These are phyloP conservation scores for Acheta domesticus DNA, from an alignment of 2,888 invertebrate genomes.

Conservation along the genomic window DNA sequence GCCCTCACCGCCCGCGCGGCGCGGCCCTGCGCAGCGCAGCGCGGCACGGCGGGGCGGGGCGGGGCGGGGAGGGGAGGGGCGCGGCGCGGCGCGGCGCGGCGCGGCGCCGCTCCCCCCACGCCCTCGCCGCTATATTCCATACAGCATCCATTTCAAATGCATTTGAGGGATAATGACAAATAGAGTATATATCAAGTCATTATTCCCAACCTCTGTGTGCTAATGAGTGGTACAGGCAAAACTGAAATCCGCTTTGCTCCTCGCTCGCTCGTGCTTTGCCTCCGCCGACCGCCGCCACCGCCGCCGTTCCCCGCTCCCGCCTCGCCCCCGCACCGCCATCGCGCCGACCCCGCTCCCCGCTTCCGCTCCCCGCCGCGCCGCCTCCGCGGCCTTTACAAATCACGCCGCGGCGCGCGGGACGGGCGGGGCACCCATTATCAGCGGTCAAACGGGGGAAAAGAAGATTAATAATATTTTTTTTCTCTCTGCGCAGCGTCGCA, in stretches of 20 bases:
- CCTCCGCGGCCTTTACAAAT: not conserved
- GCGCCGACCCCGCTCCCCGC: not conserved
- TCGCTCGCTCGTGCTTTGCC: constrained; percentile 18
- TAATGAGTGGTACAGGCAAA: constrained; percentile 22
- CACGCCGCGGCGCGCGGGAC: not conserved
- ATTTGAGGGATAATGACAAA: constrained; percentile 27
- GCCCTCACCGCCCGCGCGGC: not conserved
- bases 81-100: no score
- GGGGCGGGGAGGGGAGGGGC: no score
- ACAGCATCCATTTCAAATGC: constrained; percentile 25
- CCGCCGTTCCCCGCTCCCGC: no score
- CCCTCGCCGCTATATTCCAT: not conserved
- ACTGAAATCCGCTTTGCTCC: constrained; percentile 1
- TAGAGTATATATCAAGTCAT: constrained; percentile 23
- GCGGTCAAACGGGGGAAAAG: constrained; percentile 33
- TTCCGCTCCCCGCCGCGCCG: not conserved
- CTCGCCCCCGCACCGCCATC: not conserved
- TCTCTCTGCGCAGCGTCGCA: not conserved
- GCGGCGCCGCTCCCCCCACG: not conserved
- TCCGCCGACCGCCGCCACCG: not conserved
- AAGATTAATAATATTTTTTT: constrained; percentile 33
- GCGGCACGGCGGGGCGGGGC: no score
- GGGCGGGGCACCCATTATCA: constrained; percentile 26
- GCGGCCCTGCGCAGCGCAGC: no score
- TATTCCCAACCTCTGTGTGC: constrained; percentile 22